Evolutionary conservation across 2,797 vertebrate species (phyloP).

Genomic region (Leuciscus waleckii): DNA sequence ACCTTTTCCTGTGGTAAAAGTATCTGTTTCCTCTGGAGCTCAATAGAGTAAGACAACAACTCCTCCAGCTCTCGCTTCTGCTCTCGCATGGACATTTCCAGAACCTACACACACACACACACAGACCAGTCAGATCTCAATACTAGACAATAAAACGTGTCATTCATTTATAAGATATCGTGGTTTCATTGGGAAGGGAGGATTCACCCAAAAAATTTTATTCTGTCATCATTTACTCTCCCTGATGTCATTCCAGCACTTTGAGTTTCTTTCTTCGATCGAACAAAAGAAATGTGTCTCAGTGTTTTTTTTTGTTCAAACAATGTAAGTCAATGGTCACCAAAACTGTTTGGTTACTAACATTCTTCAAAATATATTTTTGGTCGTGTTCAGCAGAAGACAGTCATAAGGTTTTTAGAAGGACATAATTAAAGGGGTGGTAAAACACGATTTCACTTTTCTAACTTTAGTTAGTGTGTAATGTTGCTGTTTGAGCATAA

Average conservation of each 20-base stretch:
- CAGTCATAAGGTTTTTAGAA: not conserved
- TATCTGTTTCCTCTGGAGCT: conserved; percentile 80
- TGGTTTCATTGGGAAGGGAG: too few relatives aligned
- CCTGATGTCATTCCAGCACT: not conserved
- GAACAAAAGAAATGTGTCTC: too few relatives aligned
- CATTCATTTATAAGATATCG: not conserved
- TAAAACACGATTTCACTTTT: too few relatives aligned
- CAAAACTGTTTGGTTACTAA: not conserved
- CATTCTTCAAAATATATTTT: not conserved
- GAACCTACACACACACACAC: conserved; percentile 62
- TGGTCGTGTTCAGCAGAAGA: too few relatives aligned
- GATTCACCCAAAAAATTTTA: not conserved
- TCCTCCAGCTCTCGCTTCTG: conserved; percentile 80
- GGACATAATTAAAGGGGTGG: accelerated
- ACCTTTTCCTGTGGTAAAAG: conserved; percentile 83
- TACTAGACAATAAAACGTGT: not conserved
- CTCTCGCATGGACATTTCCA: conserved; percentile 79
- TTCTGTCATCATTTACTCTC: not conserved
- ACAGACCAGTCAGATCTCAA: not conserved
- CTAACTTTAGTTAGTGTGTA: too few relatives aligned
- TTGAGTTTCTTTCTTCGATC: too few relatives aligned
- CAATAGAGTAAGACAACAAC: conserved; percentile 77
- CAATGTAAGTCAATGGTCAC: not conserved
- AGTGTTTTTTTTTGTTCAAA: not conserved
- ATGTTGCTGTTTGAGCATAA: too few relatives aligned